phyloP scores from a whole-genome alignment of 2,888 invertebrate genomes.

The Mylabris sibirica region DNA sequence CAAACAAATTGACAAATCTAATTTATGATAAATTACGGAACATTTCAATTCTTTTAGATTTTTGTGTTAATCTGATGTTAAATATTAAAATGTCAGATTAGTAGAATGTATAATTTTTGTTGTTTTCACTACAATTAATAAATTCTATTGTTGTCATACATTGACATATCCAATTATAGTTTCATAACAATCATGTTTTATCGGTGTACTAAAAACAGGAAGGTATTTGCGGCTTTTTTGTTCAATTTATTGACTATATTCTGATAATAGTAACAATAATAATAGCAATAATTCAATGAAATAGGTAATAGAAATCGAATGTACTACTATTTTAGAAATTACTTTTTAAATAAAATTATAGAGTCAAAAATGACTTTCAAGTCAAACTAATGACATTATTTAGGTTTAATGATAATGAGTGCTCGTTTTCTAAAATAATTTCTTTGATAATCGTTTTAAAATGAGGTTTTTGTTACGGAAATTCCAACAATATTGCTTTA shows the following conservation, averaged over 20 bases:
- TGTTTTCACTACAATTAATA: background rate
- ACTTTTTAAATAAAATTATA: background rate
- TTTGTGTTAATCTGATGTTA: background rate
- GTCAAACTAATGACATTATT: background rate
- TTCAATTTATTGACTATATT: background rate
- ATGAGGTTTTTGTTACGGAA: slow-evolving; percentile 4
- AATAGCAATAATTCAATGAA: background rate
- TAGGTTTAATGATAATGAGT: slow-evolving; percentile 1
- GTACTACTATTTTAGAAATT: background rate
- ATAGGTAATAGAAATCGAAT: background rate
- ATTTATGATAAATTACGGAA: background rate
- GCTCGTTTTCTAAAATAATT: background rate
- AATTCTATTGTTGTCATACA: background rate
- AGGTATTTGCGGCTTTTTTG: background rate
- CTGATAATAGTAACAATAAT: background rate
- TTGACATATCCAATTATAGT: background rate
- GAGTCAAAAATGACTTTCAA: background rate
- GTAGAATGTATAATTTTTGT: background rate
- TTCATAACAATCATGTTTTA: slow-evolving; percentile 11
- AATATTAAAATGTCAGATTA: background rate
- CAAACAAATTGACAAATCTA: background rate
- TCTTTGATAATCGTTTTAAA: background rate
- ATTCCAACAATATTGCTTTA: slow-evolving; percentile 1
- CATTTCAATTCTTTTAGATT: background rate
- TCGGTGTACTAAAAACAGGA: background rate